Conservation (phyloP, 2,888 invertebrate species). For the Pimpla rufipes region DNA sequence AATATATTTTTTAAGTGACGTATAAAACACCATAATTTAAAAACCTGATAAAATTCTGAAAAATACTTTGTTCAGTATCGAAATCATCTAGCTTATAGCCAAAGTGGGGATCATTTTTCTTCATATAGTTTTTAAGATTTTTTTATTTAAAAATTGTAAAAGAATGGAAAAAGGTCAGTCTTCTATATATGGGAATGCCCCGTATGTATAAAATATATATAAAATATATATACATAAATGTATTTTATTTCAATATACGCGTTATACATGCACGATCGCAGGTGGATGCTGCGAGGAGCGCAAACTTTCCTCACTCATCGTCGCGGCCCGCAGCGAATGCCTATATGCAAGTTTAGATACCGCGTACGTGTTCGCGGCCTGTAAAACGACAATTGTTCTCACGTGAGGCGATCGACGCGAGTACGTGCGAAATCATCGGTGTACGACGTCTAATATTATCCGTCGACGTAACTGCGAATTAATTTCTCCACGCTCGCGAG, state of each 20-base stretch:
- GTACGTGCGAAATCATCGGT: background rate
- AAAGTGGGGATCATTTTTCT: too few species aligned
- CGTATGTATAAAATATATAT: too few species aligned
- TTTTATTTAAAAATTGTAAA: too few species aligned
- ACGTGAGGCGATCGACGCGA: background rate
- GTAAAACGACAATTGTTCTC: slow-evolving; percentile 1
- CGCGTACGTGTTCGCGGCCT: background rate
- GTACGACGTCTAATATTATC: slow-evolving; percentile 29
- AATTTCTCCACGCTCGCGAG: background rate
- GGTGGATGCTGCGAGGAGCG: slow-evolving; percentile 8
- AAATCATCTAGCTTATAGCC: too few species aligned
- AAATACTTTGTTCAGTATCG: too few species aligned
- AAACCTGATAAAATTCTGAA: too few species aligned
- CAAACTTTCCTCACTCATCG: slow-evolving; percentile 7
- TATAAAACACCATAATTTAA: too few species aligned
- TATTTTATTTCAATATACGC: slow-evolving; percentile 6
- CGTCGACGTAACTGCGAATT: background rate
- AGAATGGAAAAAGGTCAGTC: too few species aligned
- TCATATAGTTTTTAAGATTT: too few species aligned
- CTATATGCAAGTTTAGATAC: slow-evolving; percentile 10
- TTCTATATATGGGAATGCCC: too few species aligned
- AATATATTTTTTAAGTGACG: too few species aligned
- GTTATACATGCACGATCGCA: background rate
- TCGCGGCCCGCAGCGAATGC: background rate
- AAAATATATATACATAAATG: too few species aligned